A percentile compares a stretch with the other conserved stretches of the same genome.
Conservation (phyloP, 2,888 invertebrate genomes). For the Amphimallon solstitiale region DNA sequence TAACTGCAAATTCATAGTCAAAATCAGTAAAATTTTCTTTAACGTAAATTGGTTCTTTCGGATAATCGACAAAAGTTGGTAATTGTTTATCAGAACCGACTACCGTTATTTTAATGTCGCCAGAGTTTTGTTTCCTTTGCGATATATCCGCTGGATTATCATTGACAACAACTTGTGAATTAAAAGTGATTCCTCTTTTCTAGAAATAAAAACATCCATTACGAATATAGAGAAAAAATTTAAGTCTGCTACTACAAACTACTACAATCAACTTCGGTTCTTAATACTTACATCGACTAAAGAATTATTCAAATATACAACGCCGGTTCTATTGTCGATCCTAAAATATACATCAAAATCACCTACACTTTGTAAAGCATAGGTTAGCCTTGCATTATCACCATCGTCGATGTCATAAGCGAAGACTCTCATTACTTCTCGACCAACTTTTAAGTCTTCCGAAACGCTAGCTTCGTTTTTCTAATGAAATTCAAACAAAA, state of each 20-base stretch:
- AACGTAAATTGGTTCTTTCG: constrained; percentile 72
- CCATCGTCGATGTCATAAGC: constrained; percentile 94
- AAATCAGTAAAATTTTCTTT: constrained; percentile 81
- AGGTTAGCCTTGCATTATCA: constrained; percentile 86
- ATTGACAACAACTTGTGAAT: constrained; percentile 78
- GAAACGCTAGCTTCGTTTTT: constrained; percentile 81
- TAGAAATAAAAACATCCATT: constrained; percentile 55
- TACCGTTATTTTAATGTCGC: constrained; percentile 84
- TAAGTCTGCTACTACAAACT: no score
- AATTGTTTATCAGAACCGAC: constrained; percentile 89
- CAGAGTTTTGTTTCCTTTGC: constrained; percentile 73
- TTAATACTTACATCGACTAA: constrained; percentile 51
- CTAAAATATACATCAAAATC: constrained; percentile 75
- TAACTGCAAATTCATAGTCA: constrained; percentile 73
- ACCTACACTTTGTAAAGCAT: constrained; percentile 67
- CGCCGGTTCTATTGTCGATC: constrained; percentile 84
- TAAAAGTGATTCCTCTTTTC: constrained; percentile 72
- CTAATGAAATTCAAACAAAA: constrained; percentile 55
- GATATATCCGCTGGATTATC: constrained; percentile 80
- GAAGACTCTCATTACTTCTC: constrained; percentile 88
- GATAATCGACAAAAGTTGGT: constrained; percentile 75
- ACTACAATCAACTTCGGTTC: not conserved
- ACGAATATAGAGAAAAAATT: not conserved
- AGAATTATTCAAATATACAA: constrained; percentile 67
- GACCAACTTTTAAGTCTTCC: constrained; percentile 77